A percentile compares a stretch with the other conserved stretches of the same genome.
Evolutionary conservation across 2,113 vertebrate genomes (phyloP).

Genomic region (Trachemys scripta): DNA sequence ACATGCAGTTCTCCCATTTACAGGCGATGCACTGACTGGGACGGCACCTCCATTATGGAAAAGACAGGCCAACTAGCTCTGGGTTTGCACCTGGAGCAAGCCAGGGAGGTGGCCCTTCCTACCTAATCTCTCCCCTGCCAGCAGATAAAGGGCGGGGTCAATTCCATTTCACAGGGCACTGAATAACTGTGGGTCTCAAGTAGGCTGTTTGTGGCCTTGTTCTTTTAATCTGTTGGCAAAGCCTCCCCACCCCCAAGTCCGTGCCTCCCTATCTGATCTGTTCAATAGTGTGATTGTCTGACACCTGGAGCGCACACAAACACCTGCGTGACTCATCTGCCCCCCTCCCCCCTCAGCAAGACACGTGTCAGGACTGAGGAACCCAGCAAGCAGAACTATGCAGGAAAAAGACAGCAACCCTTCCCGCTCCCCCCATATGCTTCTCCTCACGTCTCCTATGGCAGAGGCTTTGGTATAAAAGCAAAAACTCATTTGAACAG

Average conservation of each 20-base stretch:
- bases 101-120: background rate
- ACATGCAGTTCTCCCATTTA: background rate
- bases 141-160: background rate
- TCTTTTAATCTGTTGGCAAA: background rate
- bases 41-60: background rate
- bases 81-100: background rate
- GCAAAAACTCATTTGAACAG: slow-evolving; percentile 25
- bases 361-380: background rate
- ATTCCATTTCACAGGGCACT: background rate
- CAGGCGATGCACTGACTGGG: background rate
- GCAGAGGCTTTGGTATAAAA: slow-evolving; percentile 13
- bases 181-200: background rate
- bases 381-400: background rate
- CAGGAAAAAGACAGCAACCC: background rate
- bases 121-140: background rate
- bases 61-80: accelerated
- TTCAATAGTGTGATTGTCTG: background rate
- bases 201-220: background rate
- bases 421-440: background rate
- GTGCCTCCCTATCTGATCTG: background rate
- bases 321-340: background rate
- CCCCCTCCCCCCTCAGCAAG: background rate
- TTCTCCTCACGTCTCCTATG: background rate
- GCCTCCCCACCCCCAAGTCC: background rate
- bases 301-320: background rate